Conservation (phyloP, 1,140 invertebrate species). For the Lycorma delicatula region DNA sequence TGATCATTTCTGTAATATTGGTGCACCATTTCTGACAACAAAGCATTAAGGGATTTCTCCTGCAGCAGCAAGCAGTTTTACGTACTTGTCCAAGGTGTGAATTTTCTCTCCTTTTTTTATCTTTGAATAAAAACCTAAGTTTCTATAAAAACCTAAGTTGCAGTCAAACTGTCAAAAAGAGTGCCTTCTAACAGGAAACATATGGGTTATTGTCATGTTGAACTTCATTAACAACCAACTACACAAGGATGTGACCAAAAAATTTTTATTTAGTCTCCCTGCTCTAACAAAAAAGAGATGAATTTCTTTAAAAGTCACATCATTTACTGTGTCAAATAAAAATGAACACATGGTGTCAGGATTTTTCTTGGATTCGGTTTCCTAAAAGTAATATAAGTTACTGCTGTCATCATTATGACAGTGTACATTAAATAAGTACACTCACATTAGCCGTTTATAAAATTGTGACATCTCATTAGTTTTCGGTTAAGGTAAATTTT, state of each 20-base stretch:
- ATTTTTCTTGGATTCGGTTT: slow-evolving; percentile 10
- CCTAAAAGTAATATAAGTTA: slow-evolving; percentile 11
- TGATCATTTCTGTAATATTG: not conserved
- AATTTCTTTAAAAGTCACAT: slow-evolving; percentile 3
- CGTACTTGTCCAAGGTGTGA: not conserved
- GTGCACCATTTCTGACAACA: not conserved
- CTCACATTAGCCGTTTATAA: slow-evolving; percentile 19
- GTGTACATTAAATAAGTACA: slow-evolving; percentile 20
- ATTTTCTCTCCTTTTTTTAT: not conserved
- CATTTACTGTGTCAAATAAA: slow-evolving; percentile 4
- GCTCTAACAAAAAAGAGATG: slow-evolving; percentile 6
- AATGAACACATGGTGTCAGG: slow-evolving; percentile 9
- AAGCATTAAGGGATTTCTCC: not conserved
- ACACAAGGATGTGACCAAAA: slow-evolving; percentile 7
- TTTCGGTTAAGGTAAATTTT: slow-evolving; percentile 19
- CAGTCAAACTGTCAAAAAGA: slow-evolving; percentile 21
- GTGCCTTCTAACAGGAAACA: slow-evolving; percentile 23
- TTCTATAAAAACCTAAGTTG: slow-evolving; percentile 19
- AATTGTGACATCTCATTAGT: slow-evolving; percentile 16
- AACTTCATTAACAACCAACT: slow-evolving; percentile 12
- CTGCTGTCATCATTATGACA: slow-evolving; percentile 11
- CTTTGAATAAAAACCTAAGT: too few relatives aligned
- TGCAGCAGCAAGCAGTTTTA: not conserved
- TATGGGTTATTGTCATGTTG: slow-evolving; percentile 13
- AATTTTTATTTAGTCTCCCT: slow-evolving; percentile 17